These are phyloP conservation scores for Leucoraja erinaceus DNA, from an alignment of 2,113 vertebrate genomes.

Conservation along the genomic window DNA sequence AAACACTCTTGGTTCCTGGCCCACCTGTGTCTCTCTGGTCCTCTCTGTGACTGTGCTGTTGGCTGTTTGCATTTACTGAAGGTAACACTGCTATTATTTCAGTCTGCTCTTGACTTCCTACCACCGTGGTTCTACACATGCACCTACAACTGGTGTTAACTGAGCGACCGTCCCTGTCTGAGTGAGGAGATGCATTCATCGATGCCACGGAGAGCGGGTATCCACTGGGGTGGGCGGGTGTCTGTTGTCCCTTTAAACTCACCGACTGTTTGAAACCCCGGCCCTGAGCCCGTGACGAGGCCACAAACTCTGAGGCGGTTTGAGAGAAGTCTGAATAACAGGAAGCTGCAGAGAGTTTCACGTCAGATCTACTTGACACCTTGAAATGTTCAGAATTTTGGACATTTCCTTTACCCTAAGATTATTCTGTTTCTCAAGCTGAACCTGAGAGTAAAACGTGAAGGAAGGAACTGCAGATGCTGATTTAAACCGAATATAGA, in stretches of 20 bases:
- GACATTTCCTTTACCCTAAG: neutral
- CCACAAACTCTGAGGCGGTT: neutral
- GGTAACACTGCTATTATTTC: neutral
- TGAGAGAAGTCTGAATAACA: neutral
- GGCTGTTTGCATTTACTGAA: neutral
- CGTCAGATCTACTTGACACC: neutral
- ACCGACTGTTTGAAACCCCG: neutral
- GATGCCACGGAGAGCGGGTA: neutral
- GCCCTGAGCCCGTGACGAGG: neutral
- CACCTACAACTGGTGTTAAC: neutral
- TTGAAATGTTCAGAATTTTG: neutral
- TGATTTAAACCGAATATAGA: too few species aligned
- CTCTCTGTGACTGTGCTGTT: neutral
- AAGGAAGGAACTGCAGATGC: too few species aligned
- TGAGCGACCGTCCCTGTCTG: neutral
- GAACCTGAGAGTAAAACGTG: neutral
- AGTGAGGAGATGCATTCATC: neutral
- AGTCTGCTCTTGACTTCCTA: neutral
- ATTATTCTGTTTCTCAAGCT: neutral
- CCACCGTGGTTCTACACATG: neutral
- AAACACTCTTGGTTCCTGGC: too few species aligned
- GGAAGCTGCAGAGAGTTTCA: constrained; percentile 10
- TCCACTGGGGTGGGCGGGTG: neutral
- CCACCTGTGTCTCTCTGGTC: neutral
- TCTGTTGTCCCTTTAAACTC: neutral